A percentile compares a stretch with the other conserved stretches of the same genome.
phyloP scores from a whole-genome alignment of 2,797 vertebrate genomes.

The Phrynocephalus guinanensis region DNA sequence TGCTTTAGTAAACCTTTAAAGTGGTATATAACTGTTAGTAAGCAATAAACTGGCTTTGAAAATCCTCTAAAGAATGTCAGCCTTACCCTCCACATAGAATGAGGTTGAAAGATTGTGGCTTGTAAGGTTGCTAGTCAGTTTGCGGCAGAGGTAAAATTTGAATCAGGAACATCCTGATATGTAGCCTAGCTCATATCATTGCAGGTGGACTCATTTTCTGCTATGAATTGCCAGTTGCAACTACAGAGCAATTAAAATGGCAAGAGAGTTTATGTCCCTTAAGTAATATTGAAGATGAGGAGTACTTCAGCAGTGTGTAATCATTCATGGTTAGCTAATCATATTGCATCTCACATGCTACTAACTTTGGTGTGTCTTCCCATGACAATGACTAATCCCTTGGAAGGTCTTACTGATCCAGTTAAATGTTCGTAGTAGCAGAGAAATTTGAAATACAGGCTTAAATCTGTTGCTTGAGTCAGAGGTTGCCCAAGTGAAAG shows the following conservation, averaged over 20 bases:
- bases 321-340: background rate
- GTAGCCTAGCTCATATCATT: background rate
- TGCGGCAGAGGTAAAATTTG: background rate
- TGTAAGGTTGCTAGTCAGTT: background rate
- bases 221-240: background rate
- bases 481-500: background rate
- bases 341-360: background rate
- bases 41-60: too few species aligned
- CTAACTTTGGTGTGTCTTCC: background rate
- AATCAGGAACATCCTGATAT: background rate
- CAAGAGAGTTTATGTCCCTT: background rate
- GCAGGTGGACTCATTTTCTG: background rate
- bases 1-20: too few species aligned
- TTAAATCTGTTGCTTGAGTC: background rate
- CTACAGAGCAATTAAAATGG: background rate
- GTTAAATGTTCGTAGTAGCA: background rate
- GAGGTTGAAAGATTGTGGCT: background rate
- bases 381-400: background rate
- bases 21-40: too few species aligned
- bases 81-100: background rate
- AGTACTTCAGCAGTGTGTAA: background rate
- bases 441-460: background rate
- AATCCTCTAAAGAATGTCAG: background rate
- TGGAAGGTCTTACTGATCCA: background rate
- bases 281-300: background rate